phyloP scores from a whole-genome alignment of 2,797 vertebrate species.

The Enteromius argenteus region DNA sequence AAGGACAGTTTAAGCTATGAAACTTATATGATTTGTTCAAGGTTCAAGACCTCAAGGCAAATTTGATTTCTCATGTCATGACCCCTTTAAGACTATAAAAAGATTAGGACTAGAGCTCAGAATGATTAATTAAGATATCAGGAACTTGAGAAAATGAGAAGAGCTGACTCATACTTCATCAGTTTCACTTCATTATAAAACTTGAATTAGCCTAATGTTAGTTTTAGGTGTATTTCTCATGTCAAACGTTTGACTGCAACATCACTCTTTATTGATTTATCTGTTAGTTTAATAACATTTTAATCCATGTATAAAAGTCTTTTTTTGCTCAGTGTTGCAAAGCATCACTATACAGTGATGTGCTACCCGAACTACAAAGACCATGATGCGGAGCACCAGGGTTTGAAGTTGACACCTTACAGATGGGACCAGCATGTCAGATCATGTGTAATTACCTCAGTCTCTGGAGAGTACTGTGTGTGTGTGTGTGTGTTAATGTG shows the following conservation, averaged over 20 bases:
- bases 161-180: neutral
- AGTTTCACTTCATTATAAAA: slow-evolving; percentile 26
- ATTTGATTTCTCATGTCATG: neutral
- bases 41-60: neutral
- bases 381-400: slow-evolving; percentile 22
- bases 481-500: slow-evolving; percentile 28
- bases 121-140: slow-evolving; percentile 8
- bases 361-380: slow-evolving; percentile 8
- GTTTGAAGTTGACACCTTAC: slow-evolving; percentile 56
- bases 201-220: neutral
- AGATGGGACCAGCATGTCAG: slow-evolving; percentile 52
- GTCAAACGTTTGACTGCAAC: neutral
- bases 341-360: slow-evolving; percentile 2
- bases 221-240: neutral
- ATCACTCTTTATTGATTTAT: neutral
- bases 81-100: neutral
- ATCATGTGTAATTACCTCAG: slow-evolving; percentile 54
- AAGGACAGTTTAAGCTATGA: neutral
- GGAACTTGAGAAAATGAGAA: neutral
- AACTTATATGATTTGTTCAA: neutral
- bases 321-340: neutral
- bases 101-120: neutral
- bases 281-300: neutral
- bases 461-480: slow-evolving; percentile 47
- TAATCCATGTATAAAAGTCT: neutral